A percentile compares a stretch with the other conserved stretches of the same genome.
Evolutionary conservation across 1,140 invertebrate species (phyloP).

Genomic region (Drosophila murphyi): DNA sequence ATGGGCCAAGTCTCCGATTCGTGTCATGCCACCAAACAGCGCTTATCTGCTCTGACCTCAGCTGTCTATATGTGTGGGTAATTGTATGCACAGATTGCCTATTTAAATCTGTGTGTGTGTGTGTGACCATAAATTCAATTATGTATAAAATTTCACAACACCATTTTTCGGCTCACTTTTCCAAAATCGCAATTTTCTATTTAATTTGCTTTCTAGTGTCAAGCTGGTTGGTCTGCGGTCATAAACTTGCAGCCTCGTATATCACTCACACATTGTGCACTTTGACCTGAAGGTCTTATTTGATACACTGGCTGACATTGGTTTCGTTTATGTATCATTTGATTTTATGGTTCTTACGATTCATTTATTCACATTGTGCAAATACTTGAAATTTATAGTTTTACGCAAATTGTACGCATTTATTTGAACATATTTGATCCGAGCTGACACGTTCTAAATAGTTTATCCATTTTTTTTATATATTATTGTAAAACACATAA

Average conservation of each 20-base stretch:
- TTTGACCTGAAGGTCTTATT: constrained; percentile 73
- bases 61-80: constrained; percentile 52
- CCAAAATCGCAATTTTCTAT: constrained; percentile 79
- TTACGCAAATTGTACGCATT: constrained; percentile 32
- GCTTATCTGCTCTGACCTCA: constrained; percentile 61
- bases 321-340: constrained; percentile 79
- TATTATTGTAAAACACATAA: background rate
- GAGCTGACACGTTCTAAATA: background rate
- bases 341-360: constrained; percentile 73
- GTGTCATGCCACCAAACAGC: background rate
- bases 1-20: constrained; percentile 13
- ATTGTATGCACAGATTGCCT: constrained; percentile 61
- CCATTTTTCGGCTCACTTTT: constrained; percentile 64
- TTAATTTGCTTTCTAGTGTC: constrained; percentile 82
- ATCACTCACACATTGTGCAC: constrained; percentile 44
- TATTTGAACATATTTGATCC: constrained; percentile 51
- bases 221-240: constrained; percentile 62
- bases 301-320: constrained; percentile 53
- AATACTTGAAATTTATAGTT: constrained; percentile 23
- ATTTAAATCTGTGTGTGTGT: constrained; percentile 10
- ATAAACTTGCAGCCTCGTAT: constrained; percentile 36
- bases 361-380: constrained; percentile 67
- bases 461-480: background rate
- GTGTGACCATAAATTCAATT: constrained; percentile 82
- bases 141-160: constrained; percentile 84